Percentiles rank a stretch among this genome's conserved stretches.
These are phyloP conservation scores for Lepidochitona cinerea DNA, from an alignment of 2,888 invertebrate species.

Conservation along the genomic window DNA sequence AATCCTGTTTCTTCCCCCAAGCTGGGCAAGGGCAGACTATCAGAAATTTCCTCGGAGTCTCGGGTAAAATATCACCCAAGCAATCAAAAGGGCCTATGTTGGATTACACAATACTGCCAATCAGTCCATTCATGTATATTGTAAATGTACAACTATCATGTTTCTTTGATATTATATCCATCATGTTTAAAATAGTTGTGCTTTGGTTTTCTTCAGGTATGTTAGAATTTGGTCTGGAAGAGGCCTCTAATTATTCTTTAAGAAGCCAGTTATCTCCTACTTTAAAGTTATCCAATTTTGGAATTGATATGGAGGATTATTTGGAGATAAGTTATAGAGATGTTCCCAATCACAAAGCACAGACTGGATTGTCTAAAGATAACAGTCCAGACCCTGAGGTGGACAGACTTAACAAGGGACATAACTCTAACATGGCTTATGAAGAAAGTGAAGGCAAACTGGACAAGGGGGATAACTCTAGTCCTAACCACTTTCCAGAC, in stretches of 20 bases:
- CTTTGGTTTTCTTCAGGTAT: slow-evolving; percentile 76
- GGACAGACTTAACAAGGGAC: not conserved
- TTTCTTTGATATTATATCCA: too few species aligned
- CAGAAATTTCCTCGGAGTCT: too few species aligned
- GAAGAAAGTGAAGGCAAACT: not conserved
- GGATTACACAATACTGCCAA: too few species aligned
- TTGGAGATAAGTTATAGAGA: slow-evolving; percentile 58
- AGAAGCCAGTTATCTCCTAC: slow-evolving; percentile 57
- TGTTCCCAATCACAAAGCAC: slow-evolving; percentile 8
- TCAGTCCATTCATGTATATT: too few species aligned
- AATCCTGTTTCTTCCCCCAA: too few species aligned
- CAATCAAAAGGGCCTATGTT: too few species aligned
- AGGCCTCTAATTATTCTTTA: slow-evolving; percentile 81
- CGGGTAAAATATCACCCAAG: too few species aligned
- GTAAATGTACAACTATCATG: too few species aligned
- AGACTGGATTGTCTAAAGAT: not conserved
- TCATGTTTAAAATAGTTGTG: too few species aligned
- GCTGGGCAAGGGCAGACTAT: too few species aligned
- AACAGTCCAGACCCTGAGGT: not conserved
- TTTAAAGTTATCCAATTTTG: slow-evolving; percentile 36
- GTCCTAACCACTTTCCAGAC: not conserved
- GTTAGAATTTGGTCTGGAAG: slow-evolving; percentile 86
- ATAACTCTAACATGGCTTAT: too few species aligned
- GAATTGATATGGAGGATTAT: slow-evolving; percentile 52
- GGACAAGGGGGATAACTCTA: not conserved